Base-by-base conservation (phyloP, 2,888 invertebrate species). In the Hypolimnas misippus region DNA sequence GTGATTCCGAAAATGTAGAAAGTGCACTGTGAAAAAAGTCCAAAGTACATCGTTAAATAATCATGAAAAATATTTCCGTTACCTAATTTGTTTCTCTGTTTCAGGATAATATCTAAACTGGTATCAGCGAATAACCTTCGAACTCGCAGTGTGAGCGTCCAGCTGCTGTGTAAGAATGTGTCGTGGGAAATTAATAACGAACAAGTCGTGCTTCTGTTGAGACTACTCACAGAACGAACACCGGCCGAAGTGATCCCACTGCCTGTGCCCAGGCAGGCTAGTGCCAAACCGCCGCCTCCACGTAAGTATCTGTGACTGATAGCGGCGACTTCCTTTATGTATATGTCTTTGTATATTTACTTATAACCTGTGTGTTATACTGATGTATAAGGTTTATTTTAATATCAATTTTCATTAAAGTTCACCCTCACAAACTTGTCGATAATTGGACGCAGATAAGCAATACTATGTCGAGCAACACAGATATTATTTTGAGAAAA, bases 161-260 rank as follows among this genome's bases (percentile, higher is more conserved):
- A 86, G 42, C 40, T 88, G 17, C 76, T 82, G 0, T 86, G 87
- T 0, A 59, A 71, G 0, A 77, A 77, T 61, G 74, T 92, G 1
- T 89, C 87, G 19, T 88, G 83, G 81, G 81, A 87, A 12, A 82
- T 86, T 25, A 86, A 85, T 62, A 78, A 75, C 65, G 89, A 88
- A 1, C 91, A 92, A 66, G 71, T 91, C 31, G 65, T 76, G 0
- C 66, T 91, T 49, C 73, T 92, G 6, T 63, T 88, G 50, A 73
- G 89, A 6, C 70, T 90, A 64, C 29, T 83, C 6, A 67, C 76
- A 4, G 89, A 88, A 68, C 69, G 79, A 2, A 68, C 72, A 0
- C 56, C 65, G 5, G 57, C 52, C 0, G 63, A 71, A 10, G 52
- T 57, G 14, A 68, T 72, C 0, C 66, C 77, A 0, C 73, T 76